These are phyloP conservation scores for Nephrocerus scutellatus DNA, from an alignment of 2,888 invertebrate genomes.

Conservation along the genomic window DNA sequence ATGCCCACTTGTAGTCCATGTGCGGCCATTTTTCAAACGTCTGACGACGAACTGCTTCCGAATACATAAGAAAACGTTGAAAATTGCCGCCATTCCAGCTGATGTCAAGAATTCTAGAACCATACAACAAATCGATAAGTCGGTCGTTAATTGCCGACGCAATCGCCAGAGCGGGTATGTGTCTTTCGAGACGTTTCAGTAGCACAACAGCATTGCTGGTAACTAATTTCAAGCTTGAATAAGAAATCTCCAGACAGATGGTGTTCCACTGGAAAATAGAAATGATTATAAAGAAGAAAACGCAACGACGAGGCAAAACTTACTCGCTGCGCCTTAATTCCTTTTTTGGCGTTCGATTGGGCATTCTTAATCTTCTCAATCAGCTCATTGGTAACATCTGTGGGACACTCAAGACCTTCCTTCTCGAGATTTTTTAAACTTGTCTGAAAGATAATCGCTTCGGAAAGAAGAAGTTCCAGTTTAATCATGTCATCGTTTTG, in stretches of 20 bases:
- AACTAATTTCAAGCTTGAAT: slow-evolving; percentile 70
- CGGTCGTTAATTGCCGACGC: slow-evolving; percentile 86
- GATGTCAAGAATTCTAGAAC: slow-evolving; percentile 42
- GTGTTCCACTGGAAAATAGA: slow-evolving; percentile 74
- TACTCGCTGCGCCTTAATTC: slow-evolving; percentile 87
- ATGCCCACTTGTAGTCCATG: slow-evolving; percentile 95
- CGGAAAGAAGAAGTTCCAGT: slow-evolving; percentile 78
- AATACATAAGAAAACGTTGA: slow-evolving; percentile 69
- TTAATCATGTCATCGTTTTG: slow-evolving; percentile 72
- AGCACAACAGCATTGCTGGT: slow-evolving; percentile 74
- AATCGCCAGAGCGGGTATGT: slow-evolving; percentile 79
- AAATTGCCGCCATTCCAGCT: slow-evolving; percentile 44
- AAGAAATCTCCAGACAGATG: slow-evolving; percentile 73
- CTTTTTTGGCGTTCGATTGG: slow-evolving; percentile 67
- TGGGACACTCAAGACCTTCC: slow-evolving; percentile 68
- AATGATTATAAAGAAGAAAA: slow-evolving; percentile 12
- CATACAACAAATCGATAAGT: slow-evolving; percentile 65
- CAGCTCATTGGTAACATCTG: slow-evolving; percentile 70
- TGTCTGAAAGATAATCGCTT: slow-evolving; percentile 78
- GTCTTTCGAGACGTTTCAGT: slow-evolving; percentile 71
- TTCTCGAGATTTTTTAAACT: slow-evolving; percentile 68
- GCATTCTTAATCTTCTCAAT: slow-evolving; percentile 66
- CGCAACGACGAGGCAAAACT: too few species aligned
- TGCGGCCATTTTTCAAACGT: slow-evolving; percentile 95
- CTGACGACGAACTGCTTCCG: slow-evolving; percentile 81